Base-by-base conservation (phyloP, 2,888 invertebrate genomes). In the Parnassius orleans region DNA sequence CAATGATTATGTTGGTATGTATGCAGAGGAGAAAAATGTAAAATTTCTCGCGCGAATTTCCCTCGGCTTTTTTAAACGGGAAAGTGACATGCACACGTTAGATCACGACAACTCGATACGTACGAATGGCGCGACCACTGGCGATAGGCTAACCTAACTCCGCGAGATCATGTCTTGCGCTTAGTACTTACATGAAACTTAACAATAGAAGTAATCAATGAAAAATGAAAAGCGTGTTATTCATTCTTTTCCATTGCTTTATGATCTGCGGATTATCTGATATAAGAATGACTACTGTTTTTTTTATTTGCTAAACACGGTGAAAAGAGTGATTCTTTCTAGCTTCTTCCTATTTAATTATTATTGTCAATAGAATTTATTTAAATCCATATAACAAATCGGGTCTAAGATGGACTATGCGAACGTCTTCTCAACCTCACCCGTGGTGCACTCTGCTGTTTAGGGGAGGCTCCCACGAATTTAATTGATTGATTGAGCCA, bases 21-120 rank as follows among this genome's bases (percentile, higher is more conserved):
- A 70, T 68, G 73, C 69, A 68, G 68, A 73, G 70, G 69, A 72
- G 74, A 75, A 77, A 78, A 79, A 78, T 76, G 71, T 69, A 65
- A 76, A 76, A 77, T 81, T 78, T 81, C 76, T 77, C 72, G 72
- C 67, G 68, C 65, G 72, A 73, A 73, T 76, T 83, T 83, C 78
- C 80, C 87, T 83, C 81, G 81, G 78, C 80, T 79, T 76, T 72
- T 67, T 68, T 71, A 71, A 78, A 78, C 78, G 85, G 84, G 89
- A 90, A 90, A 88, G 88, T 88, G 71, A 69, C 73, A 68, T 65
- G 75, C 72, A 79, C 79, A 85, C 90, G 90, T 89, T 84, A 66
- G 81, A 79, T 74, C 85, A 79, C 85, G 75, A 69, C 79, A 77
- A 71, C 74, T 69, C 70, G 70, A 70, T 76, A 80, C 81, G 77